phyloP scores from a whole-genome alignment of 2,113 vertebrate species.

The Scophthalmus maximus region DNA sequence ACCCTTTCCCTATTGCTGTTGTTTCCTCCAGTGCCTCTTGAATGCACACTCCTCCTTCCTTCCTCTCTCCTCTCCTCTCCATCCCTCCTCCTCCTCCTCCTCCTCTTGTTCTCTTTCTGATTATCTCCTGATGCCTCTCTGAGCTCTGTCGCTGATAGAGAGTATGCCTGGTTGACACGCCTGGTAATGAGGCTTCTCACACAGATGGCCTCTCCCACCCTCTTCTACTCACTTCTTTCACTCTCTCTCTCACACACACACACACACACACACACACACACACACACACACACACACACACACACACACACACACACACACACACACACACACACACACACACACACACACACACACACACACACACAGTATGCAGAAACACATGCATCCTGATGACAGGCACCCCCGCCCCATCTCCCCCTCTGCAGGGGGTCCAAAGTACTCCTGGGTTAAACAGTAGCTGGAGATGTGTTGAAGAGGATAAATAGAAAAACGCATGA shows the following conservation, averaged over 20 bases:
- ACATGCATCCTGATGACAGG: conserved; percentile 24
- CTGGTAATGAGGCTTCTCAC: conserved; percentile 77
- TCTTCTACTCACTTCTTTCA: conserved; percentile 43
- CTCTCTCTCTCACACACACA: conserved; percentile 8
- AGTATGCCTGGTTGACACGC: conserved; percentile 74
- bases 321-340: conserved; percentile 22
- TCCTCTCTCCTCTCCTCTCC: conserved; percentile 24
- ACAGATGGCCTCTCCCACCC: conserved; percentile 71
- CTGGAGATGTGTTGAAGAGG: conserved; percentile 48
- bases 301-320: conserved; percentile 26
- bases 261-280: no score
- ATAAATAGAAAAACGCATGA: conserved; percentile 46
- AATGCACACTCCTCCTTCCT: background rate
- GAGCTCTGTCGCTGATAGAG: conserved; percentile 68
- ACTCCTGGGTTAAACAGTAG: conserved; percentile 61
- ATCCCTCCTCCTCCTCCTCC: conserved; percentile 30
- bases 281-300: no score
- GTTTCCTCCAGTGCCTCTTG: conserved; percentile 34
- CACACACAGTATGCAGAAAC: conserved; percentile 29
- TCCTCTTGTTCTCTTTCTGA: conserved; percentile 48
- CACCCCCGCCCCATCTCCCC: background rate
- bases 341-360: background rate
- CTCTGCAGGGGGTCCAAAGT: conserved; percentile 54
- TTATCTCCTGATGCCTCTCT: conserved; percentile 71
- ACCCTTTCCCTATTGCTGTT: conserved; percentile 4